These are phyloP conservation scores for Cromileptes altivelis DNA, from an alignment of 2,113 vertebrate species.

Conservation along the genomic window DNA sequence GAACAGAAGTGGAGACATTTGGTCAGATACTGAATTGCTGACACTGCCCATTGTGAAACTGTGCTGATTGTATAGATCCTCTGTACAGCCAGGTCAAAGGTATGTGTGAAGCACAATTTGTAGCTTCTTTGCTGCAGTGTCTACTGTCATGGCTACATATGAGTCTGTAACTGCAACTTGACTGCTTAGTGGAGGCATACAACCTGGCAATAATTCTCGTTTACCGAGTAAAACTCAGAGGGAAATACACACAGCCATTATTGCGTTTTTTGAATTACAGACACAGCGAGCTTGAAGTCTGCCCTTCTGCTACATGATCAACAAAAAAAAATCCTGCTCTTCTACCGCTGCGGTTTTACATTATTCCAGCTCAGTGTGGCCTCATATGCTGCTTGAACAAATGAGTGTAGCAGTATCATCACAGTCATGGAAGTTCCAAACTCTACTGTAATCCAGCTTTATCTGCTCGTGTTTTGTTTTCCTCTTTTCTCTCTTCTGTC, in stretches of 20 bases:
- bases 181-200: too few species aligned
- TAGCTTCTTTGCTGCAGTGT: too few species aligned
- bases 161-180: too few species aligned
- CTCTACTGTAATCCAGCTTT: constrained; percentile 60
- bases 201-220: background rate
- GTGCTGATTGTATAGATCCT: too few species aligned
- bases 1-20: too few species aligned
- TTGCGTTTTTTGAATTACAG: background rate
- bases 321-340: background rate
- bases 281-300: constrained; percentile 19
- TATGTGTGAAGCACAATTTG: too few species aligned
- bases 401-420: constrained; percentile 28
- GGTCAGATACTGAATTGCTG: too few species aligned
- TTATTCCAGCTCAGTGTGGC: constrained; percentile 25
- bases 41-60: too few species aligned
- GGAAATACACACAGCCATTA: background rate
- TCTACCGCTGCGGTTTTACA: background rate
- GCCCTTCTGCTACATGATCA: constrained; percentile 16
- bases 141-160: too few species aligned
- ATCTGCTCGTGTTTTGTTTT: constrained; percentile 60
- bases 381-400: constrained; percentile 54
- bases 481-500: constrained; percentile 37
- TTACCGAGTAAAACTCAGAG: background rate
- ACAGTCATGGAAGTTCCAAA: constrained; percentile 33
- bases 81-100: too few species aligned